A percentile compares a stretch with the other conserved stretches of the same genome.
These are phyloP conservation scores for Rhinophrynus dorsalis DNA, from an alignment of 2,797 vertebrate species.

Conservation along the genomic window DNA sequence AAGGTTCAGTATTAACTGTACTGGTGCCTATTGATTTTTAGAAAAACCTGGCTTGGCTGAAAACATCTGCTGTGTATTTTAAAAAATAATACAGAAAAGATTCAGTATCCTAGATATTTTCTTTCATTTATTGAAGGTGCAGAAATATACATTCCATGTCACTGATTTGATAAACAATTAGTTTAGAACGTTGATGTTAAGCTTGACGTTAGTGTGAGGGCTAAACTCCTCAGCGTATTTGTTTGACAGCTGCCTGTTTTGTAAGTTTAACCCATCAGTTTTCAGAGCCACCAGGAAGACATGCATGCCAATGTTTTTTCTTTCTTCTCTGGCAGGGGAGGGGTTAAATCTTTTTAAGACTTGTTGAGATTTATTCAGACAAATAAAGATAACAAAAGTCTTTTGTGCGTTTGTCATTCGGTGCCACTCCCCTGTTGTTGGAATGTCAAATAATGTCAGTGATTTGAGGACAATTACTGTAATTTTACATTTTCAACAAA, in stretches of 20 bases:
- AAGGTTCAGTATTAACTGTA: no score
- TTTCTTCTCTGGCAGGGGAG: slow-evolving; percentile 61
- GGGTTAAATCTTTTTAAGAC: slow-evolving; percentile 79
- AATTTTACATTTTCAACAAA: slow-evolving; percentile 84
- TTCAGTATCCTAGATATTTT: not conserved
- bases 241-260: slow-evolving; percentile 1
- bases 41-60: no score
- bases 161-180: slow-evolving; percentile 16
- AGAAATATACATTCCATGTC: slow-evolving; percentile 8
- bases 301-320: not conserved
- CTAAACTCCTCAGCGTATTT: slow-evolving; percentile 11
- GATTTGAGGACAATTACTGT: slow-evolving; percentile 83
- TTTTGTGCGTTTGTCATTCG: slow-evolving; percentile 81
- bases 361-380: slow-evolving; percentile 83
- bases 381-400: slow-evolving; percentile 85
- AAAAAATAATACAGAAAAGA: no score
- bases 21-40: no score
- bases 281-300: not conserved
- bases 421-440: slow-evolving; percentile 75
- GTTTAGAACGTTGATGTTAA: slow-evolving; percentile 27
- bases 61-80: no score
- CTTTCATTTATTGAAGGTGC: slow-evolving; percentile 10
- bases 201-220: slow-evolving; percentile 13
- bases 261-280: slow-evolving; percentile 25
- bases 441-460: slow-evolving; percentile 81